A percentile compares a stretch with the other conserved stretches of the same genome.
These are phyloP conservation scores for Machaerirhynchus nigripectus DNA, from an alignment of 2,113 vertebrate genomes.

Conservation along the genomic window DNA sequence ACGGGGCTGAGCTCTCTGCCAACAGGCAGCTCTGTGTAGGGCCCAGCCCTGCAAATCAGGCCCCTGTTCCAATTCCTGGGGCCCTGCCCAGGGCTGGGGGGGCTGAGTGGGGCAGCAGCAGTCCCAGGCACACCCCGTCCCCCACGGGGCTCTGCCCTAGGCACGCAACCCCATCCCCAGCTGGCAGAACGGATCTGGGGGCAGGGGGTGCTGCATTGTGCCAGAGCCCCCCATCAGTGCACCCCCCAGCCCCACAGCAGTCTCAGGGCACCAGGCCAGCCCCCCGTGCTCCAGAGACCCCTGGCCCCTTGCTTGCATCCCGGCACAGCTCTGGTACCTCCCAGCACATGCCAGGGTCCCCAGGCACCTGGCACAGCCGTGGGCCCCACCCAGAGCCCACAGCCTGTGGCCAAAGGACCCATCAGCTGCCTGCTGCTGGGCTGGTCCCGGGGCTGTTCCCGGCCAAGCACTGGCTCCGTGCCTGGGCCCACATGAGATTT, in stretches of 20 bases:
- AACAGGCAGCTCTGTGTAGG: not conserved
- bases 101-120: not conserved
- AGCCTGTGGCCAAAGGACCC: not conserved
- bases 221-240: not conserved
- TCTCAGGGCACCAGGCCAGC: not conserved
- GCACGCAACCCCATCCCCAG: rapidly evolving
- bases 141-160: rapidly evolving
- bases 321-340: not conserved
- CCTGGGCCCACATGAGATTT: not conserved
- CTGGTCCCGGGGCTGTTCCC: not conserved
- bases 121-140: not conserved
- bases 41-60: not conserved
- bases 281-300: not conserved
- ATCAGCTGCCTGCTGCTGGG: not conserved
- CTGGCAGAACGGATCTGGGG: not conserved
- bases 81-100: not conserved
- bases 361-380: rapidly evolving
- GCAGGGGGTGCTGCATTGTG: rapidly evolving
- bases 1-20: rapidly evolving
- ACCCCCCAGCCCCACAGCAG: too few species aligned
- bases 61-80: not conserved
- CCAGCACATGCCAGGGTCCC: not conserved
- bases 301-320: not conserved
- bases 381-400: not conserved
- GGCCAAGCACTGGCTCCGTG: not conserved